Percentiles rank a stretch among this genome's conserved stretches.
phyloP scores from a whole-genome alignment of 1,140 invertebrate species.

The Aleiodes sp. region DNA sequence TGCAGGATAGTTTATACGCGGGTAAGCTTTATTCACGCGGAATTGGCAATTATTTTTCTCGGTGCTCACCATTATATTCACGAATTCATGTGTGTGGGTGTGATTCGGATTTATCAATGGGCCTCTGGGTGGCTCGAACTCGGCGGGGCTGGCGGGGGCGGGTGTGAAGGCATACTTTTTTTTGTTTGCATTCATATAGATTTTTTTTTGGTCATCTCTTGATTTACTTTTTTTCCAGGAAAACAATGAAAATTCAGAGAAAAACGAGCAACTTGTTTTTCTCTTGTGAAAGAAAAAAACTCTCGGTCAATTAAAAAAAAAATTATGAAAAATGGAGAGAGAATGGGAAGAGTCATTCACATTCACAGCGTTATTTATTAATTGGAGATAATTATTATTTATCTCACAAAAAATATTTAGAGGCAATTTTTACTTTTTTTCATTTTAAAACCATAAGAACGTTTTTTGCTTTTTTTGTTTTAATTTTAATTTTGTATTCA shows the following conservation, averaged over 20 bases:
- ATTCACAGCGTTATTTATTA: slow-evolving; percentile 48
- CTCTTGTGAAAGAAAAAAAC: slow-evolving; percentile 18
- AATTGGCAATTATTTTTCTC: slow-evolving; percentile 47
- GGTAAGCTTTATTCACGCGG: slow-evolving; percentile 49
- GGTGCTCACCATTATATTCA: slow-evolving; percentile 65
- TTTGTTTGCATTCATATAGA: slow-evolving; percentile 33
- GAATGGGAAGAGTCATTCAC: slow-evolving; percentile 4
- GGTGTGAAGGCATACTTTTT: slow-evolving; percentile 43
- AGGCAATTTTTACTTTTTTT: slow-evolving; percentile 39
- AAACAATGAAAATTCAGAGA: not conserved
- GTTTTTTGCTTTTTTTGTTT: slow-evolving; percentile 17
- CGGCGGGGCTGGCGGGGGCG: slow-evolving; percentile 64
- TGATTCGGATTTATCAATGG: slow-evolving; percentile 52
- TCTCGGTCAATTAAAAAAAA: not conserved
- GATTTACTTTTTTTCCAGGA: not conserved
- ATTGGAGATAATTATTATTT: slow-evolving; percentile 37
- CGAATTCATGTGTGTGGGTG: slow-evolving; percentile 55
- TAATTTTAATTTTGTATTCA: slow-evolving; percentile 52
- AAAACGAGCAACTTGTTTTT: not conserved
- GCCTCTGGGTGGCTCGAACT: slow-evolving; percentile 63
- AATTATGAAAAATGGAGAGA: not conserved
- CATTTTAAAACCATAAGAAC: slow-evolving; percentile 16
- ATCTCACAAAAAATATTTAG: not conserved
- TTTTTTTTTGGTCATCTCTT: slow-evolving; percentile 28
- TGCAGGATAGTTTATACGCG: slow-evolving; percentile 51